phyloP scores from a whole-genome alignment of 2,113 vertebrate species.

The Paraplagusia blochii region DNA sequence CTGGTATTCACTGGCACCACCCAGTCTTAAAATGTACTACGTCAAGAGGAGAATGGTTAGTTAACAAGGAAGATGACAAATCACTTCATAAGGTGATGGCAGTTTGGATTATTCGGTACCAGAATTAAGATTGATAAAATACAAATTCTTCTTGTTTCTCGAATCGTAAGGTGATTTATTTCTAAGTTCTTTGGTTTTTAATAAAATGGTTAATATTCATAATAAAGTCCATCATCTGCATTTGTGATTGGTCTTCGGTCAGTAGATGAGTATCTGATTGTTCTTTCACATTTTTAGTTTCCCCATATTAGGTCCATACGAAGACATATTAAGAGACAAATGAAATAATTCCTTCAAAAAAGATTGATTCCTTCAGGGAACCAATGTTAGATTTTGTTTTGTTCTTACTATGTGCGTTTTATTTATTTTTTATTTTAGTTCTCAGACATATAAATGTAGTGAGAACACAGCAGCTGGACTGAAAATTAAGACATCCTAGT shows the following conservation, averaged over 20 bases:
- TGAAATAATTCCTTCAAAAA: background rate
- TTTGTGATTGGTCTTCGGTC: background rate
- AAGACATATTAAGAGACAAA: background rate
- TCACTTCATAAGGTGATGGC: background rate
- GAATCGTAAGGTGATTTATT: background rate
- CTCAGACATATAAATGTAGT: too few species aligned
- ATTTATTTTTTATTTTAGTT: too few species aligned
- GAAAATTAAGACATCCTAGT: background rate
- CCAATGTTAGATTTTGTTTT: background rate
- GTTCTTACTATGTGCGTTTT: too few species aligned
- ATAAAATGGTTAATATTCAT: background rate
- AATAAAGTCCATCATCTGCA: background rate
- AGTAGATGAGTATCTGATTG: background rate
- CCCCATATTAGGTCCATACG: background rate
- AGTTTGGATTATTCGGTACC: background rate
- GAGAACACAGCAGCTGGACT: background rate
- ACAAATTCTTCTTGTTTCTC: background rate
- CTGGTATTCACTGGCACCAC: constrained; percentile 4
- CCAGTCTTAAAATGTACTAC: background rate
- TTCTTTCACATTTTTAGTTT: background rate
- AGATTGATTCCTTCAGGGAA: background rate
- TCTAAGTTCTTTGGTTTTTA: background rate
- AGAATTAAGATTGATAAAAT: too few species aligned
- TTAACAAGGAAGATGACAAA: background rate
- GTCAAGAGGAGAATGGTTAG: background rate